Conservation (phyloP, 2,113 vertebrate genomes). For the Epinephelus cyanopodus region DNA sequence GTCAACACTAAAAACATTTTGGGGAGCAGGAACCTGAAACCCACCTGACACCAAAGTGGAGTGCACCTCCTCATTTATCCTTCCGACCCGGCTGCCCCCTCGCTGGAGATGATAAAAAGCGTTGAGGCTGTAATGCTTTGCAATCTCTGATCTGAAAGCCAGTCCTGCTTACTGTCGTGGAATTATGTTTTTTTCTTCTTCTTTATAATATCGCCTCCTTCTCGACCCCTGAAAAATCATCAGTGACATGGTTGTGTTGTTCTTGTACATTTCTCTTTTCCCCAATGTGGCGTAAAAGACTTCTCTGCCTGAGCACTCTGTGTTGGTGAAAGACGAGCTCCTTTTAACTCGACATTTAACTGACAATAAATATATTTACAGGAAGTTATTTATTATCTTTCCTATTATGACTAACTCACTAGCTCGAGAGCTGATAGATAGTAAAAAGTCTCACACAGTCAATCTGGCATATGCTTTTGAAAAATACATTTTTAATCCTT, state of each 20-base stretch:
- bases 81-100: conserved; percentile 25
- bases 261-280: conserved; percentile 58
- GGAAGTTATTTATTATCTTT: conserved; percentile 13
- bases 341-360: conserved; percentile 23
- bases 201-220: conserved; percentile 30
- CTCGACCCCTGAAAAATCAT: conserved; percentile 57
- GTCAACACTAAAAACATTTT: conserved; percentile 62
- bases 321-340: conserved; percentile 21
- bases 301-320: conserved; percentile 45
- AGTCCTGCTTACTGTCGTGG: conserved; percentile 43
- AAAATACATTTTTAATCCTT: neutral
- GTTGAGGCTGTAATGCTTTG: conserved; percentile 25
- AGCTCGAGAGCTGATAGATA: neutral
- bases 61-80: conserved; percentile 37
- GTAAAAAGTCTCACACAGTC: neutral
- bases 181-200: conserved; percentile 26
- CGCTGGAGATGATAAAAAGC: conserved; percentile 52
- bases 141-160: conserved; percentile 53
- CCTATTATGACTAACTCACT: neutral
- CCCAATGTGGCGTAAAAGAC: conserved; percentile 31
- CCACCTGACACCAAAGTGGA: conserved; percentile 47
- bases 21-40: conserved; percentile 56
- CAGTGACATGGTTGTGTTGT: conserved; percentile 46
- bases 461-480: no score
- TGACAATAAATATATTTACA: conserved; percentile 31